A percentile compares a stretch with the other conserved stretches of the same genome.
Conservation (phyloP, 2,113 vertebrate genomes). For the Pollachius pollachius region DNA sequence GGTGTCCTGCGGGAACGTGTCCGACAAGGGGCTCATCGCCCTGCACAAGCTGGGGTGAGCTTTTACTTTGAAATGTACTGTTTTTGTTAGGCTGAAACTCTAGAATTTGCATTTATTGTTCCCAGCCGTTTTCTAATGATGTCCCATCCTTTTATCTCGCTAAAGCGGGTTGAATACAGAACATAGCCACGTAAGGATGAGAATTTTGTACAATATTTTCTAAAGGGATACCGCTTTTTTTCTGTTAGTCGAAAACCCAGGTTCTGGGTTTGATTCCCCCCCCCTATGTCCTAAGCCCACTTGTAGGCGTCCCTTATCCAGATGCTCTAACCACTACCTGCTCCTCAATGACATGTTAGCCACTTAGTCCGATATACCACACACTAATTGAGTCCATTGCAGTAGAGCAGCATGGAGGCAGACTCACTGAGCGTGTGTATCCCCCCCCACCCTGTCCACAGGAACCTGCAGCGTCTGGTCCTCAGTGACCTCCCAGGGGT, state of each 20-base stretch:
- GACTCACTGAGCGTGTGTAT: not conserved
- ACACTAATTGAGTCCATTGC: no score
- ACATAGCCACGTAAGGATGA: no score
- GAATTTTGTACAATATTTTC: not conserved
- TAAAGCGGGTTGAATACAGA: not conserved
- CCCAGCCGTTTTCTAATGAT: not conserved
- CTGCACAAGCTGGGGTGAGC: constrained; percentile 82
- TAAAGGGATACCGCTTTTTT: not conserved
- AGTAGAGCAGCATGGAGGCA: no score
- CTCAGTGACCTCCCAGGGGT: constrained; percentile 91
- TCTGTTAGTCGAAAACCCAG: no score
- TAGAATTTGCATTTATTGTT: not conserved
- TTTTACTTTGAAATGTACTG: not conserved
- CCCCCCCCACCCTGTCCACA: constrained; percentile 51
- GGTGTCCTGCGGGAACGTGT: constrained; percentile 91
- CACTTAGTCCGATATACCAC: no score
- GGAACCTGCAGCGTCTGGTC: constrained; percentile 86
- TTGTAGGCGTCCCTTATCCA: no score
- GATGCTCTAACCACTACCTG: no score
- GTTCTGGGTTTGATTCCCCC: no score
- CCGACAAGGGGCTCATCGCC: constrained; percentile 83
- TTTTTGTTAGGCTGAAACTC: not conserved
- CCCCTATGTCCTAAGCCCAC: no score
- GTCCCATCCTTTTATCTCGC: not conserved
- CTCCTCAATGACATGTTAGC: no score